These are phyloP conservation scores for Carcina quercana DNA, from an alignment of 2,888 invertebrate genomes.

Conservation along the genomic window DNA sequence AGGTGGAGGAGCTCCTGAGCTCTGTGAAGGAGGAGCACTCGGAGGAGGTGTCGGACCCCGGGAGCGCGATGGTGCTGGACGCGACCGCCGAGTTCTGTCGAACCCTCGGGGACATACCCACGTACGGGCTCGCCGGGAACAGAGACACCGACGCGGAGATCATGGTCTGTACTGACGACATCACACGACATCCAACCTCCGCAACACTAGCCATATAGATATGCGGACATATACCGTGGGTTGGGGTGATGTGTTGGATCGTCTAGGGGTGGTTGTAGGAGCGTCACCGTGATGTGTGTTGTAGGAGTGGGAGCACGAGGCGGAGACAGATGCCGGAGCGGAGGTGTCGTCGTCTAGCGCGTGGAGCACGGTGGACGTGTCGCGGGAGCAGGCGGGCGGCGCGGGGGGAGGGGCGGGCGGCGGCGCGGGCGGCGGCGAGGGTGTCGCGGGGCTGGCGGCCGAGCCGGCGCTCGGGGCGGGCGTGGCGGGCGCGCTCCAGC, in stretches of 20 bases:
- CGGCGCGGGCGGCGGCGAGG: constrained; percentile 27
- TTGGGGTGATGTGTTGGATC: not conserved
- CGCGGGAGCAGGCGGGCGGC: constrained; percentile 59
- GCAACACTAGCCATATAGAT: too few species aligned
- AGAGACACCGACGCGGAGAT: constrained; percentile 83
- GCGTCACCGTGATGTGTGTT: too few species aligned
- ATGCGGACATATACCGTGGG: too few species aligned
- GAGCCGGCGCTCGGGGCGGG: constrained; percentile 96
- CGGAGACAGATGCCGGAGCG: constrained; percentile 42
- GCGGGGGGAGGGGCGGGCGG: constrained; percentile 54
- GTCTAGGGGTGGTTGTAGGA: too few species aligned
- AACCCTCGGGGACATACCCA: constrained; percentile 95
- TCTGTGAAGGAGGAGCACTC: constrained; percentile 74
- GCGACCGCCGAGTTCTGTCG: constrained; percentile 98
- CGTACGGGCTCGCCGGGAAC: constrained; percentile 93
- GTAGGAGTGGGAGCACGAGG: constrained; percentile 59
- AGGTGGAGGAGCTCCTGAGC: constrained; percentile 60
- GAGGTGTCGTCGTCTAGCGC: constrained; percentile 77
- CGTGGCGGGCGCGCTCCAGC: constrained; percentile 90
- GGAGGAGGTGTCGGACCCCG: constrained; percentile 18
- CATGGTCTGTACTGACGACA: constrained; percentile 62
- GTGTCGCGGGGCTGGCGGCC: constrained; percentile 82
- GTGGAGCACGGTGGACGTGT: constrained; percentile 88
- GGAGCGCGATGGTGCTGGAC: constrained; percentile 86
- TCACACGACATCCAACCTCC: not conserved